These are phyloP conservation scores for Apoda limacodes DNA, from an alignment of 2,888 invertebrate species.

Conservation along the genomic window DNA sequence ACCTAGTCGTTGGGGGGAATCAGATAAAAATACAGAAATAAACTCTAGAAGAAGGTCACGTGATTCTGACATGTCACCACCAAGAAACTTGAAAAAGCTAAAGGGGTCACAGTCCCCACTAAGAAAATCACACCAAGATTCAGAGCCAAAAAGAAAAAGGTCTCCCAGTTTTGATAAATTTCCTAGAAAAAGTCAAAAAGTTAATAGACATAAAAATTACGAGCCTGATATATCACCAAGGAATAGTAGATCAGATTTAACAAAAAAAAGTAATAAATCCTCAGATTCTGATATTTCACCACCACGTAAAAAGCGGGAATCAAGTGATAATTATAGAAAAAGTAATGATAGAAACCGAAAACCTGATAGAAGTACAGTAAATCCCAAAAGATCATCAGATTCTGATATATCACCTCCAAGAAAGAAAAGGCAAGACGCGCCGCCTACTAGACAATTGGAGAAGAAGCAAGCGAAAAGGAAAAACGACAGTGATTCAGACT, in stretches of 20 bases:
- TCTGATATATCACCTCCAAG: slow-evolving; percentile 10
- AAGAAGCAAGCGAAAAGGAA: slow-evolving; percentile 21
- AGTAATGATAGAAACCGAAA: slow-evolving; percentile 4
- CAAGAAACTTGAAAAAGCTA: slow-evolving; percentile 22
- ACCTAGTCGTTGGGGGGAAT: slow-evolving; percentile 35
- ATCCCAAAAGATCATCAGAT: not conserved
- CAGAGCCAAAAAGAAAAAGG: slow-evolving; percentile 5
- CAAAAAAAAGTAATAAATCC: slow-evolving; percentile 10
- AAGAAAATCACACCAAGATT: slow-evolving; percentile 13
- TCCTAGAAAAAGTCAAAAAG: slow-evolving; percentile 2
- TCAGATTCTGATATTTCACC: slow-evolving; percentile 39
- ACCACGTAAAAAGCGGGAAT: slow-evolving; percentile 26
- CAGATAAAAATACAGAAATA: slow-evolving; percentile 12
- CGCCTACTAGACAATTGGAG: slow-evolving; percentile 6
- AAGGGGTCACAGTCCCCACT: slow-evolving; percentile 12
- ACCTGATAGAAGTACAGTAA: slow-evolving; percentile 3
- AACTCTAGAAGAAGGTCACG: slow-evolving; percentile 12
- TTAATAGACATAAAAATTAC: slow-evolving; percentile 1
- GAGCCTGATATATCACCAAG: slow-evolving; percentile 39
- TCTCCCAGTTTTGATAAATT: slow-evolving; percentile 22
- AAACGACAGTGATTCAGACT: slow-evolving; percentile 33
- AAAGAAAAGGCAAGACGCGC: slow-evolving; percentile 5
- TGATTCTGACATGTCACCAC: slow-evolving; percentile 26
- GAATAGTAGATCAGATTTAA: slow-evolving; percentile 25
- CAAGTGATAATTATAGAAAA: slow-evolving; percentile 14